Percentiles rank a stretch among this genome's conserved stretches.
These are phyloP conservation scores for Strongylocentrotus purpuratus DNA, from an alignment of 35 echinoderm and acorn worm genomes.

Conservation along the genomic window DNA sequence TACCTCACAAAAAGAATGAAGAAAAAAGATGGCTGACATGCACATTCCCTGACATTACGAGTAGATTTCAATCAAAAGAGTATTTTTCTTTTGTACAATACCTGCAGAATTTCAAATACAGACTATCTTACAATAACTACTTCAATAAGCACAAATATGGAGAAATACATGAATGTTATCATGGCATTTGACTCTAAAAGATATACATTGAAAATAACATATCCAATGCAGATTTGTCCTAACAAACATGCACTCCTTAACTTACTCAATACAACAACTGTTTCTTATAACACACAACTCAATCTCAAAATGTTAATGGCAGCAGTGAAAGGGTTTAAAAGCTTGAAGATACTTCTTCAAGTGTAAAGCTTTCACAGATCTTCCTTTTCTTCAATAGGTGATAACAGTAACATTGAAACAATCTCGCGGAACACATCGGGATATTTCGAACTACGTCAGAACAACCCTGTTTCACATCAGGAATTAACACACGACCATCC, in stretches of 20 bases:
- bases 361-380: slow-evolving; percentile 1
- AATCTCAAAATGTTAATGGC: background rate
- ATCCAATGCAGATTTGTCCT: background rate
- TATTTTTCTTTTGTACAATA: slow-evolving; percentile 6
- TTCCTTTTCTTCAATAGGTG: background rate
- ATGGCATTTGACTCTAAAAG: background rate
- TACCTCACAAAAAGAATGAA: background rate
- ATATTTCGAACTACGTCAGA: background rate
- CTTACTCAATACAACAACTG: background rate
- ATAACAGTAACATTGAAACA: background rate
- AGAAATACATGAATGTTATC: background rate
- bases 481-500: background rate
- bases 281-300: background rate
- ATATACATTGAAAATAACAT: background rate
- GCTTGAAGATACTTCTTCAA: background rate
- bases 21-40: background rate
- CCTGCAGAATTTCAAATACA: background rate
- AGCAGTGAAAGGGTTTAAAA: background rate
- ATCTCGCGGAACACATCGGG: background rate
- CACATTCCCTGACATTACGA: background rate
- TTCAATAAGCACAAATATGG: background rate
- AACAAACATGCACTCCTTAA: slow-evolving; percentile 10
- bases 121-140: background rate
- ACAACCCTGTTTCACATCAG: background rate
- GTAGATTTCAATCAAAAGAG: background rate